Percentiles rank a stretch among this genome's conserved stretches.
These are phyloP conservation scores for Lagenorhynchus albirostris DNA, from an alignment of 2,113 vertebrate species.

Conservation along the genomic window DNA sequence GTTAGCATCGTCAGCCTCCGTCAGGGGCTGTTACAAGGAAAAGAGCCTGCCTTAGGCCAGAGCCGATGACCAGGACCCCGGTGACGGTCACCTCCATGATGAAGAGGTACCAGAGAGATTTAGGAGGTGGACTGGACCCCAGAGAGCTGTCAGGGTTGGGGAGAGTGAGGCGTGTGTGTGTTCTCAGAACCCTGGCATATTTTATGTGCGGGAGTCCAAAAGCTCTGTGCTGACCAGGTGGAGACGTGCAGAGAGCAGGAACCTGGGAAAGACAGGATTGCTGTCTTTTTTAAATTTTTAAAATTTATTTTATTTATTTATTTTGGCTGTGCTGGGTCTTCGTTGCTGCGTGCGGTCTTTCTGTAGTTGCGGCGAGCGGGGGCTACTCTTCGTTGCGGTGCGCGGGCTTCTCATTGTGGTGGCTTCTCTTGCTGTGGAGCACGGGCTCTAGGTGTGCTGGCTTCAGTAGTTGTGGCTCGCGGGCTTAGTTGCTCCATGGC, in stretches of 20 bases:
- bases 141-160: too few species aligned
- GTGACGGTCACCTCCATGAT: rapidly evolving
- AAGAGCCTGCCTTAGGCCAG: neutral
- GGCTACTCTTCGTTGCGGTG: too few species aligned
- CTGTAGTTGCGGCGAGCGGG: too few species aligned
- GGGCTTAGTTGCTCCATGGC: rapidly evolving
- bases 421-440: too few species aligned
- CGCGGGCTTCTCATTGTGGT: too few species aligned
- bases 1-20: too few species aligned
- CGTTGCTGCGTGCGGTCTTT: rapidly evolving
- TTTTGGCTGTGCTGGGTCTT: too few species aligned
- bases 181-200: rapidly evolving
- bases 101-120: neutral
- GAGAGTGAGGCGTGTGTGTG: neutral
- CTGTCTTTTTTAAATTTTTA: too few species aligned
- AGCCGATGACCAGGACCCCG: too few species aligned
- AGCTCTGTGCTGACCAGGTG: rapidly evolving
- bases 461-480: too few species aligned
- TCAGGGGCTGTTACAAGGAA: neutral
- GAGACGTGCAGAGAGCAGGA: neutral
- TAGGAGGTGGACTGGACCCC: too few species aligned
- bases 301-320: too few species aligned
- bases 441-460: rapidly evolving
- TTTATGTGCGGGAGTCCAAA: neutral
- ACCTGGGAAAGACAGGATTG: rapidly evolving